Percentiles rank a stretch among this genome's conserved stretches.
Conservation (phyloP, 2,888 invertebrate genomes). For the Rhagonycha fulva region DNA sequence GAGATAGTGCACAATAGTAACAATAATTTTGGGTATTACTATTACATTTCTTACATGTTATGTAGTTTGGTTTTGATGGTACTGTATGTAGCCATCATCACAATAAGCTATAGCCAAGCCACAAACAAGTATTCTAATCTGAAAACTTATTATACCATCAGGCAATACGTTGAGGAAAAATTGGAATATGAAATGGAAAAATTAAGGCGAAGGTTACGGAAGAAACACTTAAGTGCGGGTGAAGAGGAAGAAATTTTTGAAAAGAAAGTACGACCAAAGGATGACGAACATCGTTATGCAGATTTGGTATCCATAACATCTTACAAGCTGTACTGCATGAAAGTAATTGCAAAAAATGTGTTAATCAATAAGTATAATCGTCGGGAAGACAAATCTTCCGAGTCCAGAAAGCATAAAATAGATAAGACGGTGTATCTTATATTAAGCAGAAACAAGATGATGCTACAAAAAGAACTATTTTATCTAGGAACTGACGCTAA, state of each 20-base stretch:
- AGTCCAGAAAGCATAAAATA: neutral
- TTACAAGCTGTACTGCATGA: constrained; percentile 10
- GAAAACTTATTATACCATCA: constrained; percentile 18
- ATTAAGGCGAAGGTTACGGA: neutral
- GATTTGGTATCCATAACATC: constrained; percentile 1
- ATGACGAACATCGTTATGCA: constrained; percentile 15
- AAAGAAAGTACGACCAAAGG: constrained; percentile 14
- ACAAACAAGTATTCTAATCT: constrained; percentile 18
- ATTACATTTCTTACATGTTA: constrained; percentile 27
- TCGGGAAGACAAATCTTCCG: neutral
- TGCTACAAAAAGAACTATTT: neutral
- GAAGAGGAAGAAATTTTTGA: neutral
- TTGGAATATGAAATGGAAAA: constrained; percentile 15
- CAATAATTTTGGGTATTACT: constrained; percentile 6
- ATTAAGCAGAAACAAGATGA: neutral
- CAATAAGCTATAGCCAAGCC: constrained; percentile 20
- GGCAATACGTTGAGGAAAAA: constrained; percentile 19
- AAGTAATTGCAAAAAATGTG: constrained; percentile 1
- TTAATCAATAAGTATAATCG: neutral
- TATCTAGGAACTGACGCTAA: neutral
- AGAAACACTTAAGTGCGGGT: constrained; percentile 14
- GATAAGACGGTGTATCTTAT: neutral
- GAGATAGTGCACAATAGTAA: constrained; percentile 4
- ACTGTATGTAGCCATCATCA: constrained; percentile 26
- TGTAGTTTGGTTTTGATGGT: constrained; percentile 21